Base-by-base conservation (phyloP, 2,797 vertebrate genomes). In the Catamblyrhynchus diadema region DNA sequence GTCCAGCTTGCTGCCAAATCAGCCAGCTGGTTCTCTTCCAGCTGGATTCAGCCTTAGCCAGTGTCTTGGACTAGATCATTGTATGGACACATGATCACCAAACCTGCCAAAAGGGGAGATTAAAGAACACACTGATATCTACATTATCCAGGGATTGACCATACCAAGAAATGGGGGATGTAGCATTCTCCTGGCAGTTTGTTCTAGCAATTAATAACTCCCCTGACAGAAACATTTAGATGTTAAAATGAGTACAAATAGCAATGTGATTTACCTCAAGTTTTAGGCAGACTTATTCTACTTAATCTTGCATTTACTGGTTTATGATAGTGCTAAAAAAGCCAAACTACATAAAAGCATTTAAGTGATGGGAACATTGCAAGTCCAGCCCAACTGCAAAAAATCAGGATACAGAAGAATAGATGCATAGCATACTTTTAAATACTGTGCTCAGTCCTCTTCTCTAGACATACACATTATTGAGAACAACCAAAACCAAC, bases 1-100 rank as follows among this genome's bases (percentile, higher is more conserved):
- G 37, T 9, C 56, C 23, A 60, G 15, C 35, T 4, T 32, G 48
- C 79, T 89, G 78, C 67, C 74, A 93, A n/a, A 91, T 45, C 44
- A 93, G 66, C 21, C 93, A 77, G 67, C 51, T 94, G 89, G 37
- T 89, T 95, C 48, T 60, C 64, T 66, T 94, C 85, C 91, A 94
- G 54, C 21, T 60, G 81, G 60, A 94, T 53, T 51, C 53, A 81
- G 0, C 56, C 35, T 65, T 24, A 35, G 87, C 60, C 94, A 85
- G 30, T 9, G 20, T 80, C 93, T 91, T 82, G 33, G 78, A 71
- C 80, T 19, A 71, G 19, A 78, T 57, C 91, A 85, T 39, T 74
- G 59, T 59, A 72, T 13, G 64, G 84, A 91, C 86, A 82, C 71
- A 62, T 13, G 37, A 89, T 23, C 60, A 42, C 33, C 50, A 73